These are phyloP conservation scores for Mamestra brassicae DNA, from an alignment of 2,888 invertebrate genomes.

Conservation along the genomic window DNA sequence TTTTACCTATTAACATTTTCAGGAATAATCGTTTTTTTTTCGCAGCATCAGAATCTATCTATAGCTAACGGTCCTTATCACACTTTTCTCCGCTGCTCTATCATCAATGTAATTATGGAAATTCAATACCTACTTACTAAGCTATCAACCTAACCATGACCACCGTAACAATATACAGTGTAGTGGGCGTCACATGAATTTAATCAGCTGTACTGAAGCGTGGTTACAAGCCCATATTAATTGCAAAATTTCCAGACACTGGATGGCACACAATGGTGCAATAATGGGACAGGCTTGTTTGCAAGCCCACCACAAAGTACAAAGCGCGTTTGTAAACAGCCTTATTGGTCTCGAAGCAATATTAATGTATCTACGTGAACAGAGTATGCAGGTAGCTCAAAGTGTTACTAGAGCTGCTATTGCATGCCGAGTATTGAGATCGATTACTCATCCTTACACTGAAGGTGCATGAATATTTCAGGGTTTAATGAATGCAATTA, in stretches of 20 bases:
- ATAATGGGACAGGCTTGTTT: conserved; percentile 80
- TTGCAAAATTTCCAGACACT: conserved; percentile 77
- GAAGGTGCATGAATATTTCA: conserved; percentile 58
- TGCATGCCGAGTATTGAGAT: conserved; percentile 52
- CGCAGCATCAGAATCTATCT: too few relatives aligned
- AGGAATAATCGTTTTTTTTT: too few relatives aligned
- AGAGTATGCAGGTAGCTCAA: conserved; percentile 45
- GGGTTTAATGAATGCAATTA: conserved; percentile 49
- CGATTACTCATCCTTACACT: conserved; percentile 57
- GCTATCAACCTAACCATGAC: conserved; percentile 24
- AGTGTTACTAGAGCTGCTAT: conserved; percentile 42
- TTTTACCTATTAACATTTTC: too few relatives aligned
- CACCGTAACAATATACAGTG: conserved; percentile 10
- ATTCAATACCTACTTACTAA: background rate
- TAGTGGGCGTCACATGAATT: conserved; percentile 50
- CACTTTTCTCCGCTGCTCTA: background rate
- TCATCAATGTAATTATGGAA: background rate
- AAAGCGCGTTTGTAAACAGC: conserved; percentile 83
- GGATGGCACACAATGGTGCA: conserved; percentile 75
- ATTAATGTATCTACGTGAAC: conserved; percentile 70
- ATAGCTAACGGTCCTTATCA: too few relatives aligned
- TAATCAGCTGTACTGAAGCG: conserved; percentile 55
- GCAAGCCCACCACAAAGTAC: conserved; percentile 79
- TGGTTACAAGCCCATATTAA: conserved; percentile 71
- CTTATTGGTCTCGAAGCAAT: conserved; percentile 82